These are phyloP conservation scores for Cataglyphis rosenhaueri DNA, from an alignment of 2,888 invertebrate species.

Conservation along the genomic window DNA sequence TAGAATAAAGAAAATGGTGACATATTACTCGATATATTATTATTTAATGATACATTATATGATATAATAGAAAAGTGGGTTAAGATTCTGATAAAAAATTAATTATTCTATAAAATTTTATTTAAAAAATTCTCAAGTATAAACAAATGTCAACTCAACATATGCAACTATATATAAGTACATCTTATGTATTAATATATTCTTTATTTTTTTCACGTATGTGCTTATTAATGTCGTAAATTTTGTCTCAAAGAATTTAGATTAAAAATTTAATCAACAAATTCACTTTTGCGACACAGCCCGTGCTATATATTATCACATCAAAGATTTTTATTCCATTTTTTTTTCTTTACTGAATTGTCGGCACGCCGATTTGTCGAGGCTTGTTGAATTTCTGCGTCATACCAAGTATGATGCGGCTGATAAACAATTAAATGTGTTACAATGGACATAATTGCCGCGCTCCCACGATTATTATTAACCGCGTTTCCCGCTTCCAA, in stretches of 20 bases:
- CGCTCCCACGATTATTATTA: conserved; percentile 83
- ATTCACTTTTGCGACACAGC: neutral
- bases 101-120: conserved; percentile 11
- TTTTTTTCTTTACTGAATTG: neutral
- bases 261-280: neutral
- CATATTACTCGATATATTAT: neutral
- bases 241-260: neutral
- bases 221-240: neutral
- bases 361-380: conserved; percentile 21
- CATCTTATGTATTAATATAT: neutral
- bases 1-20: neutral
- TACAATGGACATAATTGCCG: conserved; percentile 82
- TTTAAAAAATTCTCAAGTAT: neutral
- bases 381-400: conserved; percentile 34
- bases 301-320: neutral
- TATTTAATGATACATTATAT: neutral
- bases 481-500: conserved; percentile 69
- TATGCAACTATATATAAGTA: neutral
- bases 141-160: neutral
- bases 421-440: conserved; percentile 81
- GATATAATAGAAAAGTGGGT: too few relatives aligned
- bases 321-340: conserved; percentile 11
- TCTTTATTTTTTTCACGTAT: neutral
- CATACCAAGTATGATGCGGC: conserved; percentile 75
- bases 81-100: neutral